Evolutionary conservation across 2,797 vertebrate genomes (phyloP).

Genomic region (Hyperoplus immaculatus): DNA sequence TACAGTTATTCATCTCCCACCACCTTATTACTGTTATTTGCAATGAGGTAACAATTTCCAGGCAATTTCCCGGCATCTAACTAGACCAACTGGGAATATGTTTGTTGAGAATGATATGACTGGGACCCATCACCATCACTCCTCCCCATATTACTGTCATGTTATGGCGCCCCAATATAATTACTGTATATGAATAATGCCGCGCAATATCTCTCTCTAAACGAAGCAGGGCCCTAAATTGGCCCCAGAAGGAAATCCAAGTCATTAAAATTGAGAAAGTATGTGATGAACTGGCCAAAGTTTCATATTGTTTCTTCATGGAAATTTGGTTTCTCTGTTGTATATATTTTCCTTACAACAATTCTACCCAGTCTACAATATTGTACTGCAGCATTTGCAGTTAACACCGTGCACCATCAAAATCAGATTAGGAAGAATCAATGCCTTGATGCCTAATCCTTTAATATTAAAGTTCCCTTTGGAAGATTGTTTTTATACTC

Average conservation of each 20-base stretch:
- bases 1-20: constrained; percentile 88
- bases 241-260: constrained; percentile 82
- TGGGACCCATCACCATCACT: constrained; percentile 91
- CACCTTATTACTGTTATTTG: constrained; percentile 89
- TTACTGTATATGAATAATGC: constrained; percentile 89
- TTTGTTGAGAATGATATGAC: constrained; percentile 90
- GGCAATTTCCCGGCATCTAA: constrained; percentile 90
- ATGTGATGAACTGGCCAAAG: constrained; percentile 79
- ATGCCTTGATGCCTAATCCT: constrained; percentile 16
- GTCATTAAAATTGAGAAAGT: constrained; percentile 73
- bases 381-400: constrained; percentile 4
- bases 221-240: constrained; percentile 79
- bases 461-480: constrained; percentile 17
- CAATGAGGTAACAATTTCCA: constrained; percentile 91
- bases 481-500: constrained; percentile 9
- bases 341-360: constrained; percentile 55
- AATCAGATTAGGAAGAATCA: constrained; percentile 29
- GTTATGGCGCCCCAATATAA: constrained; percentile 90
- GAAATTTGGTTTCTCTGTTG: constrained; percentile 56
- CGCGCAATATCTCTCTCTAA: constrained; percentile 84
- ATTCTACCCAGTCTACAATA: constrained; percentile 1
- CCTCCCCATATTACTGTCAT: constrained; percentile 94
- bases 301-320: constrained; percentile 73
- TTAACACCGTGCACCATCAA: constrained; percentile 6
- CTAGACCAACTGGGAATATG: constrained; percentile 93